phyloP scores from a whole-genome alignment of 2,113 vertebrate genomes.

The Myotis yumanensis region DNA sequence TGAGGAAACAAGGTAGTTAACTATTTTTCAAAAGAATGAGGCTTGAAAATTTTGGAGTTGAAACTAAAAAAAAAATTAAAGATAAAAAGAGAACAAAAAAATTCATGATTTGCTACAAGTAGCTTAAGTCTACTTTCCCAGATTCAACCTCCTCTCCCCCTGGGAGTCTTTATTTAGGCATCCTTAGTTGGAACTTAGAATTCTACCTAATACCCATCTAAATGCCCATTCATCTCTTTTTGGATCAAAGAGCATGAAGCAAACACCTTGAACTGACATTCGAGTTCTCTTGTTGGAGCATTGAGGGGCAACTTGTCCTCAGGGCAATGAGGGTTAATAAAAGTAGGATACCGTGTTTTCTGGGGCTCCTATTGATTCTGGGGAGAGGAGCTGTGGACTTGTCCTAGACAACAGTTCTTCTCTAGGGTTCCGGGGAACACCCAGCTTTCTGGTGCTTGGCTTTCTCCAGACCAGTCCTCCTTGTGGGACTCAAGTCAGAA shows the following conservation, averaged over 20 bases:
- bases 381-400: neutral
- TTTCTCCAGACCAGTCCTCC: neutral
- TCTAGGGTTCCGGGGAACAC: neutral
- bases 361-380: neutral
- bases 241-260: neutral
- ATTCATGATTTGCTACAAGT: neutral
- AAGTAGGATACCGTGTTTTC: neutral
- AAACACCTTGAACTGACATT: neutral
- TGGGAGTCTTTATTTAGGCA: neutral
- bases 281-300: neutral
- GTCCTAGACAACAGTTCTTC: neutral
- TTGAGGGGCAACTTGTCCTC: neutral
- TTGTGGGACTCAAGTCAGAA: neutral
- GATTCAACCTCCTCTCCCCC: too few relatives aligned
- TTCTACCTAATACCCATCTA: too few relatives aligned
- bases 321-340: neutral
- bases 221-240: neutral
- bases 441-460: neutral
- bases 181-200: neutral
- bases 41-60: constrained; percentile 6
- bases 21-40: constrained; percentile 3
- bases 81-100: neutral
- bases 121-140: neutral
- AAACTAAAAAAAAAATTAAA: constrained; percentile 1
- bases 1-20: neutral